Percentiles rank a stretch among this genome's conserved stretches.
Evolutionary conservation across 1,140 invertebrate genomes (phyloP).

Genomic region (Drosophila insularis): DNA sequence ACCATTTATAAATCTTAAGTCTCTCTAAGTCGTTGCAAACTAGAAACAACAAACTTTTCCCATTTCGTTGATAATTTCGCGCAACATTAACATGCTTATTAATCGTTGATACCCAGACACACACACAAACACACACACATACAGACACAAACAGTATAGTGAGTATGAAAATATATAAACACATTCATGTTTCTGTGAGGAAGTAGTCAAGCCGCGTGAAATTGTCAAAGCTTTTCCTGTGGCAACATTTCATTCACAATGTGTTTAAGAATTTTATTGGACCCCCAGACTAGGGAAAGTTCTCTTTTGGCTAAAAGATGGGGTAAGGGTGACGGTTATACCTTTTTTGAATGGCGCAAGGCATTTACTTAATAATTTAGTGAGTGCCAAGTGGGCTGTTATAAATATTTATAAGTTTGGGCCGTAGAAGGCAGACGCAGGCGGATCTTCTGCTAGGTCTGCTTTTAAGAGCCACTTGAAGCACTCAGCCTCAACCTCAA

Average conservation of each 20-base stretch:
- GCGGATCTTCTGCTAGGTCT: conserved; percentile 36
- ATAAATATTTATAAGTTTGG: conserved; percentile 69
- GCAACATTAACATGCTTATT: conserved; percentile 74
- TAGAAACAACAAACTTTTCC: conserved; percentile 60
- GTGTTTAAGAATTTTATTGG: conserved; percentile 63
- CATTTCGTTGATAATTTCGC: conserved; percentile 70
- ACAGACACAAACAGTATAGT: conserved; percentile 20
- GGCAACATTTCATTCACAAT: conserved; percentile 46
- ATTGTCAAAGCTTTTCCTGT: conserved; percentile 53
- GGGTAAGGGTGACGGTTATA: background rate
- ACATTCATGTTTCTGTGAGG: conserved; percentile 16
- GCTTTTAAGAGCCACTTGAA: conserved; percentile 52
- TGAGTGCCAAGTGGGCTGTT: conserved; percentile 73
- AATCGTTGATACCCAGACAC: conserved; percentile 52
- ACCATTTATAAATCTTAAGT: conserved; percentile 70
- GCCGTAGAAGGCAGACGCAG: conserved; percentile 52
- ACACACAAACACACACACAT: background rate
- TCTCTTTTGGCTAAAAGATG: background rate
- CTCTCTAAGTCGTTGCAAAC: conserved; percentile 6
- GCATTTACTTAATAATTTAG: conserved; percentile 72
- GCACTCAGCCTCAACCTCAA: conserved; percentile 12
- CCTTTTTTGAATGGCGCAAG: conserved; percentile 54
- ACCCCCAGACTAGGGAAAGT: conserved; percentile 28
- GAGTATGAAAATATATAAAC: conserved; percentile 28
- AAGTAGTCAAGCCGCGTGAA: conserved; percentile 40